These are phyloP conservation scores for Ochropleura leucogaster DNA, from an alignment of 2,888 invertebrate genomes.

Conservation along the genomic window DNA sequence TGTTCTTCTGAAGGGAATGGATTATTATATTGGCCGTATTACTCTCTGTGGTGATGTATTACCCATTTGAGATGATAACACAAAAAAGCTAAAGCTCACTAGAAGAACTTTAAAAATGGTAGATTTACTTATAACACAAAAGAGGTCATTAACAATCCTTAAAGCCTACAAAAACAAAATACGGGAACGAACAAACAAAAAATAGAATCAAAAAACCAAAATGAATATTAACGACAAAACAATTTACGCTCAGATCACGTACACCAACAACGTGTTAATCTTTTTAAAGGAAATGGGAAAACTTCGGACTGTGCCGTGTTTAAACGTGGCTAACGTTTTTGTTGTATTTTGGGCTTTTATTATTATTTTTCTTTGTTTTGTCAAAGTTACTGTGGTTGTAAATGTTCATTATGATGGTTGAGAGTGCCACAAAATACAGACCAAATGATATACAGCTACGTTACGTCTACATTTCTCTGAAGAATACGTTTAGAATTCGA, in stretches of 20 bases:
- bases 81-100: too few relatives aligned
- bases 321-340: constrained; percentile 71
- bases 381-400: constrained; percentile 11
- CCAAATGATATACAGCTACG: neutral
- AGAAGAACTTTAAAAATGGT: neutral
- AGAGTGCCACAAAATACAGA: neutral
- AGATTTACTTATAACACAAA: neutral
- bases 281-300: constrained; percentile 85
- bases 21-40: too few relatives aligned
- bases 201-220: constrained; percentile 54
- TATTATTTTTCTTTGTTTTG: constrained; percentile 46
- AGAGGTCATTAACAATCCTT: neutral
- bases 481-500: neutral
- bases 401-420: constrained; percentile 39
- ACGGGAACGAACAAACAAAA: constrained; percentile 12
- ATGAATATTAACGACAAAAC: constrained; percentile 74
- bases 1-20: too few relatives aligned
- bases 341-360: constrained; percentile 52
- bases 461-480: neutral
- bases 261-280: constrained; percentile 81
- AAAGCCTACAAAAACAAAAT: constrained; percentile 22
- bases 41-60: too few relatives aligned
- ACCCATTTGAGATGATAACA: too few relatives aligned
- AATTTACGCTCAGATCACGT: constrained; percentile 79
- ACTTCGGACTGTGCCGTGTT: constrained; percentile 72